Base-by-base conservation (phyloP, 1,140 invertebrate species). In the Grapholita molesta region DNA sequence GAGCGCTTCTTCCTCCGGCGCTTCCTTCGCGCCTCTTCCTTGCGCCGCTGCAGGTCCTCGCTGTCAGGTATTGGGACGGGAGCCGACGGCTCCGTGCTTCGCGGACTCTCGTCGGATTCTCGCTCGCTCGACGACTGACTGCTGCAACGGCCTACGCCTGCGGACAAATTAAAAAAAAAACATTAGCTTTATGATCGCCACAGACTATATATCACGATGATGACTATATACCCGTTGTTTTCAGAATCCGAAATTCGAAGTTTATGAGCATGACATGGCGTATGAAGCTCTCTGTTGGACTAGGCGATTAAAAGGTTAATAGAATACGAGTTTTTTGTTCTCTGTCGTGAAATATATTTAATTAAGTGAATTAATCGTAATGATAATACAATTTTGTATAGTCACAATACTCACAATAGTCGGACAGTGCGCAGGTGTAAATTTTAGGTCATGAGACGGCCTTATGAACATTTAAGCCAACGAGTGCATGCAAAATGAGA, bases 1-100 rank as follows among this genome's bases (percentile, higher is more conserved):
- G 96, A 96, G 77, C 96, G 95, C 93, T 97, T 97, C 95, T 97
- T 97, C 94, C 96, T 97, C 76, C 96, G 95, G 74, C 96, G 93
- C 89, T 96, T 96, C 88, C 95, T 95, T 81, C 96, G 95, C 75
- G 96, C 96, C 90, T 97, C 96, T 79, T 97, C 96, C 92, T 97
- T 96, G 78, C 96, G 95, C 65, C 94, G 93, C 81, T 94, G 94
- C 68, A 95, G 89, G 75, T 95, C 94, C 74, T 92, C 92, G 70
- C 79, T 93, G 83, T 95, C 94, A 74, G 90, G 89, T 72, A 85
- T 93, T 72, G 82, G 86, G 80, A 86, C 93, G 66, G 82, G 92
- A 76, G 79, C 92, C 68, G 78, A 92, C 74, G 86, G 88, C 86
- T 89, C 86, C 33, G 79, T 69, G 68, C 77, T 75, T 42, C 71